phyloP scores from a whole-genome alignment of 1,140 invertebrate genomes.

The Triops cancriformis region DNA sequence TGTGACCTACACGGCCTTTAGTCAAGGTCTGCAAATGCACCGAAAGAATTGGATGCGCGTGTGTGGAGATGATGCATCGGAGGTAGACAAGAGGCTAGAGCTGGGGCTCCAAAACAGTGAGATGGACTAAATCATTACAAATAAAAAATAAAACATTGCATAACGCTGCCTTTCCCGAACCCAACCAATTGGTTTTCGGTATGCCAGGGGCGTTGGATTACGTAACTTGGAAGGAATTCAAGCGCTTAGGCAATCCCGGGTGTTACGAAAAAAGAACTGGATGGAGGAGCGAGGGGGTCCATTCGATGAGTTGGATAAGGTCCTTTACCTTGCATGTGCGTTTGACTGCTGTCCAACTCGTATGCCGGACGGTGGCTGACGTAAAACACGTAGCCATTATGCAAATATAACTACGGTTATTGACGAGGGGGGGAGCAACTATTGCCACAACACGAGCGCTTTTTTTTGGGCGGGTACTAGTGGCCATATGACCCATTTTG shows the following conservation, averaged over 20 bases:
- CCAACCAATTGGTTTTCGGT: background rate
- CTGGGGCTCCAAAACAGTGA: too few relatives aligned
- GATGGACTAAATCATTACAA: too few relatives aligned
- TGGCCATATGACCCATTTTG: too few relatives aligned
- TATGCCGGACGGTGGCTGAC: background rate
- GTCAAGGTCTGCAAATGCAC: slow-evolving; percentile 5
- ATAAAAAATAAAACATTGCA: too few relatives aligned
- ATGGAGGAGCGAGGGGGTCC: background rate
- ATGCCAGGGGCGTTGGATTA: background rate
- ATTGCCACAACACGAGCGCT: too few relatives aligned
- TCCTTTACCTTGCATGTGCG: background rate
- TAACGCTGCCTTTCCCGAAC: background rate
- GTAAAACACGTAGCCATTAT: slow-evolving; percentile 13
- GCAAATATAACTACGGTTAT: background rate
- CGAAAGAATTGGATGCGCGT: background rate
- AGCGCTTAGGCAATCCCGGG: background rate
- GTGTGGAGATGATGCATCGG: background rate
- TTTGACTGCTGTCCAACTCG: background rate
- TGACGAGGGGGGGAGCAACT: background rate
- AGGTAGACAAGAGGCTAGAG: background rate
- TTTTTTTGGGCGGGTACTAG: too few relatives aligned
- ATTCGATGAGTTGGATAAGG: background rate
- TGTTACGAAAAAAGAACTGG: too few relatives aligned
- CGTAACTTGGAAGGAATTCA: background rate
- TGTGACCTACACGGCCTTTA: slow-evolving; percentile 4